phyloP scores from a whole-genome alignment of 35 echinoderm and acorn worm species.

The Patiria miniata region DNA sequence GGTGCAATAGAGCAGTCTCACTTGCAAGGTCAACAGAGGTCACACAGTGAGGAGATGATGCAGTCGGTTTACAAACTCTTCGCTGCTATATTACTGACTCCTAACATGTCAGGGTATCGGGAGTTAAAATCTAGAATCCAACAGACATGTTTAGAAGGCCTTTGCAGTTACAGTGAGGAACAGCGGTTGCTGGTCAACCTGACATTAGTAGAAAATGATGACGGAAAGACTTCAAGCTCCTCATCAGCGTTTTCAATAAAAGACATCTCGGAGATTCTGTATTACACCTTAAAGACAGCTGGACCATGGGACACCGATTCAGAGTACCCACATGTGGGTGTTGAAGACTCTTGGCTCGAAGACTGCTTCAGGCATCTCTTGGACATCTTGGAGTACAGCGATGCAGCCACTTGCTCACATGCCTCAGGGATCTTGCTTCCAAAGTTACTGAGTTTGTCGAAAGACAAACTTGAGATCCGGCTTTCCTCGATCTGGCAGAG shows the following conservation, averaged over 20 bases:
- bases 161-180: background rate
- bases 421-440: conserved; percentile 19
- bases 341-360: background rate
- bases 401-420: conserved; percentile 32
- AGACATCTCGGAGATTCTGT: background rate
- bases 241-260: background rate
- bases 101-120: background rate
- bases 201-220: background rate
- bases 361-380: background rate
- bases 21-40: background rate
- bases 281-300: background rate
- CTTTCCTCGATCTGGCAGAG: conserved; percentile 15
- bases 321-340: background rate
- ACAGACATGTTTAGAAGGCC: background rate
- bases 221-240: background rate
- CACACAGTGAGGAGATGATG: background rate
- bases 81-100: background rate
- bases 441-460: background rate
- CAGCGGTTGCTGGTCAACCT: background rate
- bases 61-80: conserved; percentile 19
- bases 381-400: conserved; percentile 30
- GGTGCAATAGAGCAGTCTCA: background rate
- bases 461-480: background rate
- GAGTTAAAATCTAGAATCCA: background rate
- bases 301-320: background rate